These are phyloP conservation scores for Mixornis gularis DNA, from an alignment of 2,113 vertebrate species.

Conservation along the genomic window DNA sequence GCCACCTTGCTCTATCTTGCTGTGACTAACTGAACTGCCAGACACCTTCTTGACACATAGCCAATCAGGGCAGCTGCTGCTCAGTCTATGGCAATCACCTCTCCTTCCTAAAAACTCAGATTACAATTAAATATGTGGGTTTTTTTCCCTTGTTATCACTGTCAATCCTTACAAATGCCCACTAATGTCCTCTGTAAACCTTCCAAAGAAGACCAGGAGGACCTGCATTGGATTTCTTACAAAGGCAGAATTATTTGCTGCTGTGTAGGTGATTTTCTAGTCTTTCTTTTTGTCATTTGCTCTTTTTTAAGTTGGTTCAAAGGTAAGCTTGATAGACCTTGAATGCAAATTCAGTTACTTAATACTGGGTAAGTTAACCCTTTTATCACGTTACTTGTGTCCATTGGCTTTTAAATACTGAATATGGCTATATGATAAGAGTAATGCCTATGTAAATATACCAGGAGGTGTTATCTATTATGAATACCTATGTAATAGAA, in stretches of 20 bases:
- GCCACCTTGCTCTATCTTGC: background rate
- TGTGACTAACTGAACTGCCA: background rate
- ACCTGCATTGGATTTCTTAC: background rate
- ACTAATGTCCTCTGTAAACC: background rate
- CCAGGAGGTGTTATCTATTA: slow-evolving; percentile 6
- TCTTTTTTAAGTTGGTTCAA: slow-evolving; percentile 14
- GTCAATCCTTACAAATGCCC: background rate
- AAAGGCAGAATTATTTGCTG: background rate
- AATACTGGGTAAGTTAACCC: background rate
- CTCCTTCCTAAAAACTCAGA: background rate
- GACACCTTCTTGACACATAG: background rate
- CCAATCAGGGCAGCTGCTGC: background rate
- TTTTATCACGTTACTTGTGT: slow-evolving; percentile 11
- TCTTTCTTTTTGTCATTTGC: background rate
- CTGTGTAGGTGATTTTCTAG: background rate
- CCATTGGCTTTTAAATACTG: background rate
- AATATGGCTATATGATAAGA: background rate
- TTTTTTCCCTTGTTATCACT: background rate
- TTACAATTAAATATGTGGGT: fast-evolving
- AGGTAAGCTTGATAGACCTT: slow-evolving; percentile 20
- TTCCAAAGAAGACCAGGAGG: background rate
- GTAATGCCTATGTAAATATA: background rate
- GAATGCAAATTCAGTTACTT: slow-evolving; percentile 25
- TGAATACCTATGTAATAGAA: background rate
- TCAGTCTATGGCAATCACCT: background rate